These are phyloP conservation scores for Anhinga rufa DNA, from an alignment of 2,113 vertebrate genomes.

Conservation along the genomic window DNA sequence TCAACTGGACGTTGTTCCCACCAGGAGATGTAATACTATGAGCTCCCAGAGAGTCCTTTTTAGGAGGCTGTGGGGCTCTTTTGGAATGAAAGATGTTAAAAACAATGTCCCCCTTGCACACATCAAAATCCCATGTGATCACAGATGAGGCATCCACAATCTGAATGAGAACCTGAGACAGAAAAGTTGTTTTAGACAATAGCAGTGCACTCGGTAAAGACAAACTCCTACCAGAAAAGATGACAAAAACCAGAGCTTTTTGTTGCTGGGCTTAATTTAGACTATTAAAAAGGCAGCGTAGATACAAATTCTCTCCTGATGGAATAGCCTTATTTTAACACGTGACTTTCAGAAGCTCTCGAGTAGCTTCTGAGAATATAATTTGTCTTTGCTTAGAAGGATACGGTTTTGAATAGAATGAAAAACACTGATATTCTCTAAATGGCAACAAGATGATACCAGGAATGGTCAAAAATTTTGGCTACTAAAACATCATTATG, in stretches of 20 bases:
- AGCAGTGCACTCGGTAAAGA: not conserved
- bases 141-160: constrained; percentile 90
- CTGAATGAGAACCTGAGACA: constrained; percentile 84
- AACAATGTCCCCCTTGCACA: constrained; percentile 91
- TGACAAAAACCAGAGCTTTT: not conserved
- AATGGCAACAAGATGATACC: not conserved
- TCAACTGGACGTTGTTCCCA: constrained; percentile 84
- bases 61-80: constrained; percentile 81
- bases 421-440: not conserved
- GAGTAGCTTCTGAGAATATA: not conserved
- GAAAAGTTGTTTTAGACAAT: not conserved
- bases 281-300: not conserved
- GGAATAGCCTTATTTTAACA: not conserved
- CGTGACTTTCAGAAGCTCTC: not conserved
- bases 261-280: not conserved
- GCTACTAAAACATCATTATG: not conserved
- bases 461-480: not conserved
- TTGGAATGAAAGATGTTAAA: constrained; percentile 96
- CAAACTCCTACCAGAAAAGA: not conserved
- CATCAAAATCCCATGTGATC: constrained; percentile 98
- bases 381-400: not conserved
- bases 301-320: not conserved
- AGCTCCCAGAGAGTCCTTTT: constrained; percentile 82
- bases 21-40: constrained; percentile 83
- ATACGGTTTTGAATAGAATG: not conserved